These are phyloP conservation scores for Archilochus colubris DNA, from an alignment of 2,113 vertebrate genomes.

Conservation along the genomic window DNA sequence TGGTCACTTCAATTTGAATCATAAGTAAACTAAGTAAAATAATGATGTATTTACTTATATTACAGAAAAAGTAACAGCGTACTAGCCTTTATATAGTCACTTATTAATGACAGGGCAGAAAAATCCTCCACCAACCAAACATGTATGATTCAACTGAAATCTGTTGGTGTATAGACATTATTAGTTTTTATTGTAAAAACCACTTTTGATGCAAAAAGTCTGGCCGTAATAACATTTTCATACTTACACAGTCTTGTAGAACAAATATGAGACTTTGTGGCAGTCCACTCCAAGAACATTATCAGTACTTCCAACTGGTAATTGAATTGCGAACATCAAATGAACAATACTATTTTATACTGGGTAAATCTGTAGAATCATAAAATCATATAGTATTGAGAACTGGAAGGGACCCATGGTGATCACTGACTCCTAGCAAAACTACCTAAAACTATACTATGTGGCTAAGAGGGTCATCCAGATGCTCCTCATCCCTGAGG, in stretches of 20 bases:
- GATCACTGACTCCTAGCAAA: background rate
- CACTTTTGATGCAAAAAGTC: background rate
- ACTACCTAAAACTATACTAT: background rate
- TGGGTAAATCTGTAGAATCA: background rate
- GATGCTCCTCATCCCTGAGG: rapidly evolving
- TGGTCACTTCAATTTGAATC: background rate
- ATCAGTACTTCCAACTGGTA: background rate
- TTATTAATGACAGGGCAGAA: background rate
- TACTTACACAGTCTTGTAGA: background rate
- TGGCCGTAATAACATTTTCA: background rate
- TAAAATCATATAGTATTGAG: background rate
- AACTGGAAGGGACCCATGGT: background rate
- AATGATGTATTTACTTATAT: background rate
- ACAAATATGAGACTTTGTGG: background rate
- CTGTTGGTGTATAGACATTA: background rate
- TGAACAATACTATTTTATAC: background rate
- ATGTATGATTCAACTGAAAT: background rate
- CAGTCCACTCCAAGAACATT: background rate
- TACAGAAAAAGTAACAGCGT: background rate
- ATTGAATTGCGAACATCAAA: background rate
- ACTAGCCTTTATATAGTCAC: background rate
- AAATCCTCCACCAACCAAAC: background rate
- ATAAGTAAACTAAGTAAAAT: background rate
- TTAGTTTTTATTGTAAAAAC: background rate
- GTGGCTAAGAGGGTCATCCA: background rate